These are phyloP conservation scores for Micronycteris hirsuta DNA, from an alignment of 2,113 vertebrate genomes.

Conservation along the genomic window DNA sequence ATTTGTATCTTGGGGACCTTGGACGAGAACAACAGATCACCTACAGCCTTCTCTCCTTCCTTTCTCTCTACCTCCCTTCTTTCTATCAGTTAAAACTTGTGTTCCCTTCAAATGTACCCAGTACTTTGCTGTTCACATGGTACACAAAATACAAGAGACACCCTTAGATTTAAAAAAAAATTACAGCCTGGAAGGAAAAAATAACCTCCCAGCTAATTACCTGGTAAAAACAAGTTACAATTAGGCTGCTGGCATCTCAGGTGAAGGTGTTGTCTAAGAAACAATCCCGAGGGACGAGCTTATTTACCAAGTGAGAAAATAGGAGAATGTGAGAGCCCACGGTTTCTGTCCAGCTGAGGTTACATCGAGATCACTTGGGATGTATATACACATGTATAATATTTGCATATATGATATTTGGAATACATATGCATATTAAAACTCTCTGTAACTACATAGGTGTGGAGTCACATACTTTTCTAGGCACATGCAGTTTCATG, in stretches of 20 bases:
- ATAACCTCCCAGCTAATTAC: slow-evolving; percentile 34
- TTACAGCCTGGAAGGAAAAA: background rate
- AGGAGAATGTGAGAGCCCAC: background rate
- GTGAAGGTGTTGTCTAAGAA: slow-evolving; percentile 45
- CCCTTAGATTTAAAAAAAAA: background rate
- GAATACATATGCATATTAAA: background rate
- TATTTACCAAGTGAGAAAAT: background rate
- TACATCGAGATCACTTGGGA: background rate
- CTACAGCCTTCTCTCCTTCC: background rate
- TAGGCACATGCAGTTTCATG: background rate
- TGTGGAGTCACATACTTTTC: background rate
- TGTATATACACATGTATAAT: background rate
- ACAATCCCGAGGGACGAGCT: background rate
- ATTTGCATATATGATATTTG: background rate
- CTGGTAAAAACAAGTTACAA: slow-evolving; percentile 35
- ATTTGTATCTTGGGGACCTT: background rate
- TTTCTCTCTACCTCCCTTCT: background rate
- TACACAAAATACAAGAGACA: background rate
- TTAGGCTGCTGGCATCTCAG: background rate
- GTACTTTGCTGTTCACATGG: background rate
- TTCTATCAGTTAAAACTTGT: background rate
- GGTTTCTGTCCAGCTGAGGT: background rate
- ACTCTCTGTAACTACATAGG: background rate
- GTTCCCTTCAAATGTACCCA: background rate
- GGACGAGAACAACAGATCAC: too few species aligned